Evolutionary conservation across 2,797 vertebrate genomes (phyloP), one percentile per base, ranked within the genome.

Genomic region (Darevskia nairensis): DNA sequence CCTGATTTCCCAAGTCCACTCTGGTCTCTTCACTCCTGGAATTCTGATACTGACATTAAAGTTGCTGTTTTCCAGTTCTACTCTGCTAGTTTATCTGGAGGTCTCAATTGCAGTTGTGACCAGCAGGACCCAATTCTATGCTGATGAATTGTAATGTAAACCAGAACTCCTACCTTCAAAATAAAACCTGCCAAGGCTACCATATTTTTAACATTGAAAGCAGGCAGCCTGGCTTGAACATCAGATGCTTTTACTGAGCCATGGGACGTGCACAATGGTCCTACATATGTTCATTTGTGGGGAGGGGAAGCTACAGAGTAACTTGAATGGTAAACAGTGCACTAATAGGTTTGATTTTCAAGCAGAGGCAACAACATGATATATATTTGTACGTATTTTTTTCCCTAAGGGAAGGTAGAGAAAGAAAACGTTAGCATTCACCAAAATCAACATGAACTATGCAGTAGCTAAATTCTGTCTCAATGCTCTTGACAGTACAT

Each of bases 221-320:
- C 91, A 92, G 69, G 80, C 72, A 95, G 93, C 90, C 90, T 92
- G 92, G 92, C 91, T 84, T 89, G 90, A 92, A 90, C 50, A 92
- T 89, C 85, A 32, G 55, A 88, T 35, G 6, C 84, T 87, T 64
- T 91, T 85, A 87, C 82, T 74, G 90, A 64, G 90, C 3, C 71
- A 90, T 13, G 2, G 1, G 78, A 69, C 0, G 8, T 32, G 64
- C 19, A 74, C 76, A 75, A 90, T 80, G n/a, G 76, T 41, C 81
- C 76, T 86, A 78, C 59, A 21, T 39, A 71, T 50, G 69, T 85
- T 80, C 9, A 46, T 85, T 80, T 39, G 55, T 25, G 46, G 19
- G 44, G 10, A n/a, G 11, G 39, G 23, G 71, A 8, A 46, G 1
- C 35, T 90, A 79, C 64, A 89, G 32, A 85, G 35, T 15, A 61